phyloP scores from a whole-genome alignment of 2,113 vertebrate genomes.

The Microtus ochrogaster region DNA sequence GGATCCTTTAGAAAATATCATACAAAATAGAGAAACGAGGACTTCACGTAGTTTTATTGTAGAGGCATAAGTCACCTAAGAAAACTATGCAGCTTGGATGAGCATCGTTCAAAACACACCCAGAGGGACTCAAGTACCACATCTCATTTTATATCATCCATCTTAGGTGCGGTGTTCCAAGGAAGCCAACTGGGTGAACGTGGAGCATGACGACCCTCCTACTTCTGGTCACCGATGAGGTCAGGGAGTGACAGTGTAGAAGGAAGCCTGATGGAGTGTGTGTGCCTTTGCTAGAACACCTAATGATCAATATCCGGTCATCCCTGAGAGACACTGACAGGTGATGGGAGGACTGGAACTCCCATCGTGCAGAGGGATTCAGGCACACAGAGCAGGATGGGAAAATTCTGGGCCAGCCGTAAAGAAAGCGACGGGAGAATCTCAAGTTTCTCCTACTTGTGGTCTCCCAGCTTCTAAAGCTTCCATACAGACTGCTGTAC shows the following conservation, averaged over 20 bases:
- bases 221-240: background rate
- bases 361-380: background rate
- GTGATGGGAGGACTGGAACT: rapidly evolving
- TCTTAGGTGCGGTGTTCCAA: rapidly evolving
- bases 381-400: rapidly evolving
- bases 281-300: too few relatives aligned
- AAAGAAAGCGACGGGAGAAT: too few relatives aligned
- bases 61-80: too few relatives aligned
- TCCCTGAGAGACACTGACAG: background rate
- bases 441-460: rapidly evolving
- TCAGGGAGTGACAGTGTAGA: too few relatives aligned
- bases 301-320: background rate
- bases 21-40: background rate
- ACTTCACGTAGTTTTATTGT: background rate
- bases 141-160: rapidly evolving
- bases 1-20: background rate
- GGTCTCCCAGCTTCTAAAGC: background rate
- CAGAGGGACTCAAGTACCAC: background rate
- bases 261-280: background rate
- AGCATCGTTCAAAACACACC: background rate
- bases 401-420: background rate
- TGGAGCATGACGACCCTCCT: rapidly evolving
- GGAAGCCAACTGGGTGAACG: rapidly evolving
- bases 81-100: rapidly evolving
- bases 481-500: background rate